Base-by-base conservation (phyloP, 1,140 invertebrate genomes). In the Leptestheria dahalacensis region DNA sequence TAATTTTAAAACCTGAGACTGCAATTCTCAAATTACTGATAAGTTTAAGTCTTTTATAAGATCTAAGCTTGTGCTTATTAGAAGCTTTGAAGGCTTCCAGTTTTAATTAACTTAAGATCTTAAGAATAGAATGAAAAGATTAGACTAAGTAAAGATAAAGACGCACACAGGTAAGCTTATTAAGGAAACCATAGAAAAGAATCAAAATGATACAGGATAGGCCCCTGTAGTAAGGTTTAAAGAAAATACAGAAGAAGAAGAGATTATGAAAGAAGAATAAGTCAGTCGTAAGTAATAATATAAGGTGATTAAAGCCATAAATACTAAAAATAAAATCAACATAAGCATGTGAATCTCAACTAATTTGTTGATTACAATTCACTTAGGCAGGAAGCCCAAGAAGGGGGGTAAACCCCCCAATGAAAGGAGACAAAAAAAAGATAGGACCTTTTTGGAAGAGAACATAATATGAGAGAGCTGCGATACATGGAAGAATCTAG, bases 381-480 rank as follows among this genome's bases (percentile, higher is more conserved):
- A 77, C 74, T 77, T 77, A 26, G 73, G 70, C 11, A 76, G 65
- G 71, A 77, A 77, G 71, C 72, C 75, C 64, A 77, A 65, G 68
- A 77, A 76, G 2, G 75, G 74, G 0, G 74, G 76, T 63, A 77
- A 65, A 55, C 75, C 74, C 2, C 73, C 73, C 69, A 77, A 66
- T 46, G 73, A 76, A 64, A 77, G 62, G 67, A 77, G 72, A 70
- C 73, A 66, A 69, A 61, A 65, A 72, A 29, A 55, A 1, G n/a
- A 55, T 20, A 33, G 18, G 12, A 0, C 28, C 0, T 0, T 4
- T 51, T 12, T 23, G 6, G 2, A 2, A 51, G 26, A 51, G 26
- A 0, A 51, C n/a, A n/a, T n/a, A n/a, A n/a, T n/a, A n/a, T n/a
- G n/a, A n/a, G n/a, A n/a, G n/a, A n/a, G n/a, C n/a, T n/a, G n/a